Percentiles rank a stretch among this genome's conserved stretches.
These are phyloP conservation scores for Larimichthys polyactis DNA, from an alignment of 2,113 vertebrate species.

Conservation along the genomic window DNA sequence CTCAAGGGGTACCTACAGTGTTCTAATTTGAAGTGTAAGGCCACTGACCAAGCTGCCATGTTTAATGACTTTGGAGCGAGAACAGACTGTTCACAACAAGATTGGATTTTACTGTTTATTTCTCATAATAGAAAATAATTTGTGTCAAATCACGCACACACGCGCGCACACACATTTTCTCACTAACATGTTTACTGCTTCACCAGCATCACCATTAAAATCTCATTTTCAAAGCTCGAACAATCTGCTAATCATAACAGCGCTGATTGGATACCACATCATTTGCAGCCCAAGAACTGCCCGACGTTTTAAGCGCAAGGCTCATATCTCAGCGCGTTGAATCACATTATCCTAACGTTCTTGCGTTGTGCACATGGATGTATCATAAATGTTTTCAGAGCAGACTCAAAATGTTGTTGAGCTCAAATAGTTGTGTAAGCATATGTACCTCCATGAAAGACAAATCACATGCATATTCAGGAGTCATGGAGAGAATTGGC, in stretches of 20 bases:
- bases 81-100: too few relatives aligned
- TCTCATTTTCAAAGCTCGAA: constrained; percentile 45
- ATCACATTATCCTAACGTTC: constrained; percentile 24
- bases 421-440: constrained; percentile 31
- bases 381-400: constrained; percentile 26
- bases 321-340: constrained; percentile 5
- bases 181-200: constrained; percentile 32
- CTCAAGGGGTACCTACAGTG: too few relatives aligned
- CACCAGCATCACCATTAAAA: constrained; percentile 50
- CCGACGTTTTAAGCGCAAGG: background rate
- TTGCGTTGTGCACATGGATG: constrained; percentile 16
- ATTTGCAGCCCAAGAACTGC: constrained; percentile 6
- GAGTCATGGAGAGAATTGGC: constrained; percentile 6
- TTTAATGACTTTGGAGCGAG: too few relatives aligned
- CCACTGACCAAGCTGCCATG: too few relatives aligned
- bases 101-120: constrained; percentile 13
- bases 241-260: constrained; percentile 36
- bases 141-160: constrained; percentile 2
- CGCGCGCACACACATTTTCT: background rate
- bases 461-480: constrained; percentile 68
- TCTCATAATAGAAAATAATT: constrained; percentile 1
- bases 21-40: too few relatives aligned
- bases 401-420: constrained; percentile 22
- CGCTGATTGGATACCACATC: constrained; percentile 42
- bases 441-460: constrained; percentile 48